phyloP scores from a whole-genome alignment of 2,113 vertebrate genomes.

The Gorsachius goisagi region DNA sequence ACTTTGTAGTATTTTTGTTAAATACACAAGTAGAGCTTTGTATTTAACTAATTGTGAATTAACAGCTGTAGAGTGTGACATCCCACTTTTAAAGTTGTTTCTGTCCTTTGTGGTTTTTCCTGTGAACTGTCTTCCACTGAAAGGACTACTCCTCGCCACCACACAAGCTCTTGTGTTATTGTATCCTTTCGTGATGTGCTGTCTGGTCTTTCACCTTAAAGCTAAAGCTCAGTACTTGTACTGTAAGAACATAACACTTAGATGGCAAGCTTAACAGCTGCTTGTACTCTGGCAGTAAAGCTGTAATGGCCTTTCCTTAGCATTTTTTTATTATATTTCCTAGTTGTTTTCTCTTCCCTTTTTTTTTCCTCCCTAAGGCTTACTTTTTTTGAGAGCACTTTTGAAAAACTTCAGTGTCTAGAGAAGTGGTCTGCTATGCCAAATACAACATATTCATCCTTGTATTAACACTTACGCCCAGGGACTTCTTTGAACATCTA shows the following conservation, averaged over 20 bases:
- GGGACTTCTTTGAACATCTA: background rate
- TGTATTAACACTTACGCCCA: too few species aligned
- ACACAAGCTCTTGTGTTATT: background rate
- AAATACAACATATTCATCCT: rapidly evolving
- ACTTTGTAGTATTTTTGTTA: conserved; percentile 19
- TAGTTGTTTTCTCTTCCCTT: background rate
- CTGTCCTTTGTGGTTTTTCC: background rate
- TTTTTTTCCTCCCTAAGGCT: background rate
- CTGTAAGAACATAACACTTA: background rate
- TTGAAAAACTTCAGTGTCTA: background rate
- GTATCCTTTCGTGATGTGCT: background rate
- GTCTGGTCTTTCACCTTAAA: background rate
- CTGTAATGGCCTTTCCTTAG: background rate
- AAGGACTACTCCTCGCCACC: background rate
- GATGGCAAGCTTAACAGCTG: background rate
- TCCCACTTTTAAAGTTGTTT: conserved; percentile 13
- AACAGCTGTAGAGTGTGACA: background rate
- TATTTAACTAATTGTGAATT: conserved; percentile 41
- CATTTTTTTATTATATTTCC: background rate
- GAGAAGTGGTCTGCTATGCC: too few species aligned
- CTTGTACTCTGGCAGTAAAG: conserved; percentile 43
- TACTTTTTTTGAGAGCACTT: background rate
- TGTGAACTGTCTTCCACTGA: background rate
- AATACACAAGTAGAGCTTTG: conserved; percentile 53
- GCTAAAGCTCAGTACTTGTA: background rate